Percentiles rank a stretch among this genome's conserved stretches.
phyloP scores from a whole-genome alignment of 2,888 invertebrate genomes.

The Orchesella flavescens region DNA sequence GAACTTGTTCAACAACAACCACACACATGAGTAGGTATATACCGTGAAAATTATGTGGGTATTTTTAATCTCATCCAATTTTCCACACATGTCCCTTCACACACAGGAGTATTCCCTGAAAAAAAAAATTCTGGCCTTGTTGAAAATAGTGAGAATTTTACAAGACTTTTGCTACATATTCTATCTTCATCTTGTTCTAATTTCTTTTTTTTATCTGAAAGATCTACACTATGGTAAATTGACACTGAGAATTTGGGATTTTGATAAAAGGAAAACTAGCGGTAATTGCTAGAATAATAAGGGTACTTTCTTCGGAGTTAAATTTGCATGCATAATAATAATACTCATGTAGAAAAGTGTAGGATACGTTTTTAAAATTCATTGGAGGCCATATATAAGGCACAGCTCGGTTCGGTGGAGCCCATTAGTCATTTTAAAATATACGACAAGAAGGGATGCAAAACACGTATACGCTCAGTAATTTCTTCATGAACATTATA shows the following conservation, averaged over 20 bases:
- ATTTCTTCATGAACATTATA: background rate
- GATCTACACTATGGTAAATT: background rate
- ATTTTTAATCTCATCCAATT: constrained; percentile 53
- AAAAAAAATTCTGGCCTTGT: no score
- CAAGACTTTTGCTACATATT: background rate
- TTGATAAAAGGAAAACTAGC: no score
- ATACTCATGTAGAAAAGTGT: no score
- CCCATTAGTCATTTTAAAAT: background rate
- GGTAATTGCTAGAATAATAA: no score
- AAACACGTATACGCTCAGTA: background rate
- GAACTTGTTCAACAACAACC: background rate
- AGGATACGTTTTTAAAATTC: background rate
- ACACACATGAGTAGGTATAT: background rate
- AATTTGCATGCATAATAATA: background rate
- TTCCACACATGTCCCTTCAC: constrained; percentile 41
- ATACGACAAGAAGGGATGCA: no score
- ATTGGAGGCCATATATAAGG: background rate
- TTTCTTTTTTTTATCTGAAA: background rate
- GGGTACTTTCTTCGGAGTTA: background rate
- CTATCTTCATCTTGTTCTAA: background rate
- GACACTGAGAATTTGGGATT: no score
- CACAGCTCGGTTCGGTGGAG: background rate
- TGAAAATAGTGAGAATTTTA: background rate
- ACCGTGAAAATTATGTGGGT: constrained; percentile 50
- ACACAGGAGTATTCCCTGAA: no score